Base-by-base conservation (phyloP, 2,797 vertebrate species). In the Cossypha caffra region DNA sequence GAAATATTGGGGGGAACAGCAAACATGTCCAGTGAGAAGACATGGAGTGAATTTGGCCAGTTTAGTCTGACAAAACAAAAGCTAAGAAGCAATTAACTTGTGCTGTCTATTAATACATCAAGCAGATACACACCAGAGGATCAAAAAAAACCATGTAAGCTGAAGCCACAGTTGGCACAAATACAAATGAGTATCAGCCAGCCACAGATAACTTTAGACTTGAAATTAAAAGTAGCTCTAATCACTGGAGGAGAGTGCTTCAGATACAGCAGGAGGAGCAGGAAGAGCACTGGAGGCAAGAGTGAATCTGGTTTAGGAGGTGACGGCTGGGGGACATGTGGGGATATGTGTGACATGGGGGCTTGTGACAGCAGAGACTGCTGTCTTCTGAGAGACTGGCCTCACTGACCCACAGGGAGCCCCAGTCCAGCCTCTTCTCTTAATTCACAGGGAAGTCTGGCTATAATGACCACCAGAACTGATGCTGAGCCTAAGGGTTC, bases 21-120 rank as follows among this genome's bases (percentile, higher is more conserved):
- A 76, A 90, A 42, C 51, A 10, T 7, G 19, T 67, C 63, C 83
- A 28, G 2, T 45, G 59, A 81, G 73, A 88, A 69, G 43, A 51
- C 57, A 37, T 3, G 35, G 43, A 90, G 52, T 76, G 5, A 76
- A 45, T 93, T 66, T 92, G 42, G 26, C 43, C n/a, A 10, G 29
- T 88, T 92, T 45, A 82, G 19, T 48, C 33, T 76, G 59, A 62
- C 51, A 69, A 93, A 95, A 90, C 33, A 64, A 66, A 82, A 64
- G 37, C 43, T 62, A 51, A 76, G 51, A 64, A 72, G 58, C 42
- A 40, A 77, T 83, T 91, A 33, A 43, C 12, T 80, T 61, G 16
- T 25, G 6, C 38, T 63, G 29, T 52, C 77, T 93, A 55, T 67
- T 83, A 93, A 85, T 85, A 75, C 28, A 64, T 78, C 21, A 58